Evolutionary conservation across 2,113 vertebrate genomes (phyloP), one percentile per base, ranked within the genome.

Genomic region (Carollia perspicillata): DNA sequence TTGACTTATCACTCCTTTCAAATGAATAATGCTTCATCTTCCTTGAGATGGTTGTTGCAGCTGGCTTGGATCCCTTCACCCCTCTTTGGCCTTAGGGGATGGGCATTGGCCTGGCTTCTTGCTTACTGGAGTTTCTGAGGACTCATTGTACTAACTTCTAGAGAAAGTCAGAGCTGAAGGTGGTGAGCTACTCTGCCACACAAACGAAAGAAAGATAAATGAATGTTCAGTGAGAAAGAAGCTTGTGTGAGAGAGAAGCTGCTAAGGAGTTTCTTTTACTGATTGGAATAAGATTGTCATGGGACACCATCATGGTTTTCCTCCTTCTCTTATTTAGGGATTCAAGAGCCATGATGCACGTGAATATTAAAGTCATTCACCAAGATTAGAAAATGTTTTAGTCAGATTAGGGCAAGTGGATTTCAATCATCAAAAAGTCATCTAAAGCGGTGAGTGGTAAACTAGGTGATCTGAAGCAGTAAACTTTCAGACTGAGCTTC

Each of bases 371-470:
- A 96, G 26, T 74, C 58, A 81, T 26, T 8, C 2, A 63, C 55
- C 65, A 85, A 81, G 47, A 66, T 69, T 42, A 68, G 33, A 71
- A 84, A 47, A n/a, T 80, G 6, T 65, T 90, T 95, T 94, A 28
- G 9, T 89, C 78, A 78, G 42, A 86, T 66, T 44, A 95, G 40
- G 51, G 1, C 8, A 81, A 74, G 26, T 77, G 20, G 14, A 40
- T 90, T 94, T 95, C 77, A 66, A 53, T 90, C 1, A 89, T 89
- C 17, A 44, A 37, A 93, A 85, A 71, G 4, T 89, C 44, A 74
- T 85, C 17, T 88, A 49, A 78, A 42, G 20, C 83, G 44, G 22
- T 63, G 84, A 87, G 35, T 91, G 69, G 28, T 49, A 66, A 33
- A 66, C 5, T 42, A 35, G 33, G 60, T 87, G 11, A 51, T 51